phyloP scores from a whole-genome alignment of 2,113 vertebrate genomes.

The Mus musculus region GRCm39 chr3:42095501-42096000 shows the following conservation, averaged over 20 bases:
- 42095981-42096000: conserved; percentile 76
- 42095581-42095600: not conserved
- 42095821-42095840: not conserved
- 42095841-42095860: conserved; percentile 21
- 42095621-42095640: not conserved
- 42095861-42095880: no score
- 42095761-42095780: not conserved
- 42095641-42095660: not conserved
- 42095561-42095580: no score
- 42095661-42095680: not conserved
- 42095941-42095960: conserved; percentile 56
- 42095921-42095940: conserved; percentile 56
- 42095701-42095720: not conserved
- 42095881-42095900: no score
- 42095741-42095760: not conserved
- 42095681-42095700: accelerated
- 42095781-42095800: not conserved
- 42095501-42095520: not conserved
- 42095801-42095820: not conserved
- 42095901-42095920: conserved; percentile 41
- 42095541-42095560: not conserved
- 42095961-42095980: conserved; percentile 66
- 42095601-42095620: not conserved
- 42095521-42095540: not conserved
- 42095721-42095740: not conserved